phyloP scores from a whole-genome alignment of 1,140 invertebrate genomes.

The Drosophila oshimai region DNA sequence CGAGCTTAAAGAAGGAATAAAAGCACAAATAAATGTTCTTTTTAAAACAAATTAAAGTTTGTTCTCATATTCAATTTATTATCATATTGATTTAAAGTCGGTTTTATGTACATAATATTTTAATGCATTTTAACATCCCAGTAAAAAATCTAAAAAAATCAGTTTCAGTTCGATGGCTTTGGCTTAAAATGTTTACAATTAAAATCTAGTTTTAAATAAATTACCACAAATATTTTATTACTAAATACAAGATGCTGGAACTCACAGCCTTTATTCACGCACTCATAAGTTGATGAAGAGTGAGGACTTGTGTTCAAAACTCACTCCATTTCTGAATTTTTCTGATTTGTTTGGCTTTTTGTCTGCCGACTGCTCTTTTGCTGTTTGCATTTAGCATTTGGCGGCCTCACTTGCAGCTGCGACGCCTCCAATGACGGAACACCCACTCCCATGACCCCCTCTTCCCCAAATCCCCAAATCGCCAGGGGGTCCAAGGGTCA shows the following conservation, averaged over 20 bases:
- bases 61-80: no score
- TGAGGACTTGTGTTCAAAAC: no score
- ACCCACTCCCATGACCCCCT: not conserved
- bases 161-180: not conserved
- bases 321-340: not conserved
- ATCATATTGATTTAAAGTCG: no score
- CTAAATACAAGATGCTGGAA: no score
- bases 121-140: no score
- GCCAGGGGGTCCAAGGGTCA: not conserved
- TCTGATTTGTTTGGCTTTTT: conserved; percentile 1
- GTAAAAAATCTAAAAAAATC: no score
- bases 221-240: not conserved
- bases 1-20: no score
- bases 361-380: conserved; percentile 14
- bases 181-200: not conserved
- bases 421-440: conserved; percentile 42
- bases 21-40: no score
- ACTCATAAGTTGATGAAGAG: no score
- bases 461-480: not conserved
- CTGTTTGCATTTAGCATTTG: conserved; percentile 53
- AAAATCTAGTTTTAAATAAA: not conserved
- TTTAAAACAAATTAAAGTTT: no score
- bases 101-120: no score
- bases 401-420: conserved; percentile 45
- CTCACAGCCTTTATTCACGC: no score